Percentiles rank a stretch among this genome's conserved stretches.
These are phyloP conservation scores for Chanos chanos DNA, from an alignment of 2,797 vertebrate species.

Conservation along the genomic window DNA sequence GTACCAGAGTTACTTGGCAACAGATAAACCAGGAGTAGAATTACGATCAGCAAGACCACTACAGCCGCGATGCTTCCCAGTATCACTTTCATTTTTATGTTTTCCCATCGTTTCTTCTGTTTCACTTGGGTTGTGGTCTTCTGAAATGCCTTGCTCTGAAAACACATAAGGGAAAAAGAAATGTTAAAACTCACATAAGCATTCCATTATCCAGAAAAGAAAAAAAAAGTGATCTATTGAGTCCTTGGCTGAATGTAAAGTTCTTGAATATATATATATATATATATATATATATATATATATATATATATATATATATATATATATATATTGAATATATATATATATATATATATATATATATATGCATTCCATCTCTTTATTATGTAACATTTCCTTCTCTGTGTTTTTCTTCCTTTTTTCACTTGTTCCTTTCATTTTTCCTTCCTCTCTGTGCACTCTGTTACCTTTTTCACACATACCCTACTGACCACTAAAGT, in stretches of 20 bases:
- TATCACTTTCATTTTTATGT: slow-evolving; percentile 63
- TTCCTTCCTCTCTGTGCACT: no score
- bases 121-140: slow-evolving; percentile 65
- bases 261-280: background rate
- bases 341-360: no score
- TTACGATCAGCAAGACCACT: slow-evolving; percentile 26
- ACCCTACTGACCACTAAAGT: no score
- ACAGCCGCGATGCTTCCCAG: slow-evolving; percentile 30
- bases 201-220: background rate
- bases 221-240: slow-evolving; percentile 12
- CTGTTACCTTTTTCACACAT: no score
- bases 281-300: no score
- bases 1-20: background rate
- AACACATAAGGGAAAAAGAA: slow-evolving; percentile 14
- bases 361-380: no score
- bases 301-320: no score
- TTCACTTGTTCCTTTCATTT: background rate
- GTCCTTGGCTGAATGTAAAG: background rate
- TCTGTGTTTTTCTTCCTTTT: no score
- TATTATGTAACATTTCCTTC: no score
- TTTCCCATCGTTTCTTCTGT: slow-evolving; percentile 57
- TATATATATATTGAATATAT: no score
- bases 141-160: slow-evolving; percentile 65
- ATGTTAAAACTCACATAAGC: background rate
- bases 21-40: slow-evolving; percentile 22